Conservation (phyloP, 2,888 invertebrate genomes). For the Tridacna crocea region DNA sequence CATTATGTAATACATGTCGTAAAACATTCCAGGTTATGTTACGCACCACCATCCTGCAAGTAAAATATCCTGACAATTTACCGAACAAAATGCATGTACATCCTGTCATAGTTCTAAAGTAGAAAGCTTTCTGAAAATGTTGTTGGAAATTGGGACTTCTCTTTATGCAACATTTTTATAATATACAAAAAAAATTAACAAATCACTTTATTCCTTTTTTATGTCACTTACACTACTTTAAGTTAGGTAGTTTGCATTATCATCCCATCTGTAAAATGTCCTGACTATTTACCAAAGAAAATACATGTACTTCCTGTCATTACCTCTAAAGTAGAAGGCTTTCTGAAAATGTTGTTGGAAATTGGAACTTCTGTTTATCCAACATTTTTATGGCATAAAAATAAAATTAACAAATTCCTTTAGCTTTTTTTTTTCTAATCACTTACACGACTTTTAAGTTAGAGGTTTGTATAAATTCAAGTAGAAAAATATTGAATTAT, state of each 20-base stretch:
- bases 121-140: not conserved
- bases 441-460: no score
- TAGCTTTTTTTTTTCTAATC: not conserved
- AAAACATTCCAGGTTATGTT: slow-evolving; percentile 37
- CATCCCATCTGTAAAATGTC: not conserved
- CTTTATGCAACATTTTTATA: not conserved
- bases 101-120: no score
- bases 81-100: not conserved
- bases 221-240: no score
- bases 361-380: not conserved
- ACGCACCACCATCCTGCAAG: slow-evolving; percentile 3
- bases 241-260: not conserved
- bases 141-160: not conserved
- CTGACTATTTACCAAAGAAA: not conserved
- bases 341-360: not conserved
- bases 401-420: not conserved
- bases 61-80: not conserved
- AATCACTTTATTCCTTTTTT: not conserved
- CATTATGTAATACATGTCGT: slow-evolving; percentile 8
- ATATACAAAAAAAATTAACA: not conserved
- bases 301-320: not conserved
- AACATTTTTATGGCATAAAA: not conserved
- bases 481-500: not conserved
- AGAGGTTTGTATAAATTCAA: not conserved
- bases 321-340: no score